A percentile compares a stretch with the other conserved stretches of the same genome.
Conservation (phyloP, 2,113 vertebrate species). For the Pygoscelis adeliae region DNA sequence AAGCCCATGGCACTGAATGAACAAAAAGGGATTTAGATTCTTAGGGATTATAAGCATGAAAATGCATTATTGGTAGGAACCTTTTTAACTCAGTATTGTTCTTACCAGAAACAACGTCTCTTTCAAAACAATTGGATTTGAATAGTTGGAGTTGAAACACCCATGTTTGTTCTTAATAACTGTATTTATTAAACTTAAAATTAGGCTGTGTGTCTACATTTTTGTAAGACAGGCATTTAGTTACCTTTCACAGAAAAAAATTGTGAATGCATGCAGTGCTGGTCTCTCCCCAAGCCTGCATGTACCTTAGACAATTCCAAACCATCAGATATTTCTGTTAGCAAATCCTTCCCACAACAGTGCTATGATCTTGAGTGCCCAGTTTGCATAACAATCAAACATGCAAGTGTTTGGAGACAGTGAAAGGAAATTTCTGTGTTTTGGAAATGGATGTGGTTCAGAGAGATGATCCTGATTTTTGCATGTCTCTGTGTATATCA, state of each 20-base stretch:
- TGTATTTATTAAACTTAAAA: not conserved
- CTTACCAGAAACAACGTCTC: not conserved
- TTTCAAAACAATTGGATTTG: not conserved
- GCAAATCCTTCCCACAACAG: not conserved
- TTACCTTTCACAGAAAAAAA: not conserved
- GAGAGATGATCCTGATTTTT: not conserved
- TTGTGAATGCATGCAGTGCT: not conserved
- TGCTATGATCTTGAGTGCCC: not conserved
- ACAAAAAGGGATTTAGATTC: not conserved
- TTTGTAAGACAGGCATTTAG: not conserved
- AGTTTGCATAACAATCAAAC: not conserved
- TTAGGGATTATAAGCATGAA: not conserved
- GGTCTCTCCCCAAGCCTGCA: not conserved
- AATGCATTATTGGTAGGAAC: not conserved
- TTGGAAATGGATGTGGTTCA: not conserved
- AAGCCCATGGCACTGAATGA: not conserved
- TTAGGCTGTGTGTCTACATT: not conserved
- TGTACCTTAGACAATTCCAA: not conserved
- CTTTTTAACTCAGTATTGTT: constrained; percentile 12
- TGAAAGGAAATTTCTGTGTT: not conserved
- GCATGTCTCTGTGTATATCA: not conserved
- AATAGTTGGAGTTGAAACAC: not conserved
- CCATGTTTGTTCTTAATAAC: not conserved
- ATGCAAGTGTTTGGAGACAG: not conserved
- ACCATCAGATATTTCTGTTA: not conserved